Evolutionary conservation across 2,888 invertebrate species (phyloP).

Genomic region (Leptodirus hochenwartii): DNA sequence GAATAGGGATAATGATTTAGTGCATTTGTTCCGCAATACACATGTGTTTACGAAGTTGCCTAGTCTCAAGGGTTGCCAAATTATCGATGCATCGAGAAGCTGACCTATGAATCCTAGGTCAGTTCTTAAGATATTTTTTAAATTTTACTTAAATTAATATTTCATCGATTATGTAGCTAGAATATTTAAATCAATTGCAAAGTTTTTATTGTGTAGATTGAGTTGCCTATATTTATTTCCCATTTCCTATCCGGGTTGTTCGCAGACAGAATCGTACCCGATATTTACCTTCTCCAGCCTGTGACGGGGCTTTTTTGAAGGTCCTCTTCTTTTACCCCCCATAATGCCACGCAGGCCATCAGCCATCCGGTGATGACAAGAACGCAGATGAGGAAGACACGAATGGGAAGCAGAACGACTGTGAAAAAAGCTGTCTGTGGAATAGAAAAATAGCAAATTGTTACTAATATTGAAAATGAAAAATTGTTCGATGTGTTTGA

Average conservation of each 20-base stretch:
- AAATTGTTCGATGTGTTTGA: conserved; percentile 3
- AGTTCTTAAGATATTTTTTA: too few species aligned
- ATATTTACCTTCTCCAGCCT: conserved; percentile 82
- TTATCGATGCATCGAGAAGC: too few species aligned
- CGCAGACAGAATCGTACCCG: too few species aligned
- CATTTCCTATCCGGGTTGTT: too few species aligned
- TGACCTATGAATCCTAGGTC: too few species aligned
- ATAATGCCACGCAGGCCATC: conserved; percentile 64
- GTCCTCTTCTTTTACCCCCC: conserved; percentile 65
- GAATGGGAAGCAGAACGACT: conserved; percentile 63
- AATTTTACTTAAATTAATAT: too few species aligned
- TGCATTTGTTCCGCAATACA: neutral
- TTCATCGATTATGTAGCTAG: too few species aligned
- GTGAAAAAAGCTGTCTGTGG: conserved; percentile 70
- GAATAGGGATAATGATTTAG: too few species aligned
- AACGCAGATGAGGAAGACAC: conserved; percentile 57
- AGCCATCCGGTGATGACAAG: conserved; percentile 69
- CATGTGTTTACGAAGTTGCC: neutral
- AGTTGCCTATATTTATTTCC: too few species aligned
- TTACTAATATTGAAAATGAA: neutral
- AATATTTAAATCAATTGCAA: too few species aligned
- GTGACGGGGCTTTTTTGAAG: conserved; percentile 57
- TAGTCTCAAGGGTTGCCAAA: neutral
- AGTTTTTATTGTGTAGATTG: too few species aligned
- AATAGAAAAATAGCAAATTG: conserved; percentile 25